A percentile compares a stretch with the other conserved stretches of the same genome.
Evolutionary conservation across 2,888 invertebrate species (phyloP).

Genomic region (Exephanes ischioxanthus): DNA sequence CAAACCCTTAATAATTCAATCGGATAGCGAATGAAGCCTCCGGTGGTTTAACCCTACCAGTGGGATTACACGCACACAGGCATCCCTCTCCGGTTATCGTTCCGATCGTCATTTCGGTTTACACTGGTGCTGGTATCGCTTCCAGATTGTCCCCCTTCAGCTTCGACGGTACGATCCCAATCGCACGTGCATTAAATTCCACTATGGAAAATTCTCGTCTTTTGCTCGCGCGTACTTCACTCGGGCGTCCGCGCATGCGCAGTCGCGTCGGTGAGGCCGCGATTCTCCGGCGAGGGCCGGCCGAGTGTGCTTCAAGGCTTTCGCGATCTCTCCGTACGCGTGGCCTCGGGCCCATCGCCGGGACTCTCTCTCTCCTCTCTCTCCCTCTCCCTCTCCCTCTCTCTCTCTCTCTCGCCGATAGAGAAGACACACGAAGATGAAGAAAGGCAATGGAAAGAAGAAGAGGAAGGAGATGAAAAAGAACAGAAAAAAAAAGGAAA

Average conservation of each 20-base stretch:
- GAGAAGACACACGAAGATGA: conserved; percentile 33
- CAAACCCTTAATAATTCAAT: conserved; percentile 64
- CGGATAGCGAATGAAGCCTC: conserved; percentile 57
- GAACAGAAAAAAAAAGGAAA: conserved; percentile 39
- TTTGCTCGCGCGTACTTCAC: neutral
- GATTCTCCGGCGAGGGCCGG: conserved; percentile 31
- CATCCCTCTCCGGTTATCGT: conserved; percentile 25
- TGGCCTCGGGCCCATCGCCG: conserved; percentile 59
- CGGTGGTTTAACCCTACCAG: conserved; percentile 37
- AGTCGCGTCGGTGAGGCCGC: conserved; percentile 35
- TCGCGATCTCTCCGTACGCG: conserved; percentile 56
- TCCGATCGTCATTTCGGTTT: conserved; percentile 47
- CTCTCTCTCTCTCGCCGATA: conserved; percentile 18
- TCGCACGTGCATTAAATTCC: conserved; percentile 39
- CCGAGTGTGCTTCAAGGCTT: conserved; percentile 59
- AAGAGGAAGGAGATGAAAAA: conserved; percentile 38
- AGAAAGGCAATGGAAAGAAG: conserved; percentile 31
- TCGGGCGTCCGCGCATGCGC: neutral
- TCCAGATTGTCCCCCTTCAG: conserved; percentile 44
- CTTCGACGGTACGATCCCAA: conserved; percentile 9
- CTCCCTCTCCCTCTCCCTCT: too few relatives aligned
- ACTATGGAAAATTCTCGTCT: conserved; percentile 25
- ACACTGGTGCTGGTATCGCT: conserved; percentile 37
- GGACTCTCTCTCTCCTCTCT: neutral
- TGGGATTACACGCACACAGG: conserved; percentile 22